phyloP scores from a whole-genome alignment of 2,113 vertebrate genomes.

The Bubo bubo region DNA sequence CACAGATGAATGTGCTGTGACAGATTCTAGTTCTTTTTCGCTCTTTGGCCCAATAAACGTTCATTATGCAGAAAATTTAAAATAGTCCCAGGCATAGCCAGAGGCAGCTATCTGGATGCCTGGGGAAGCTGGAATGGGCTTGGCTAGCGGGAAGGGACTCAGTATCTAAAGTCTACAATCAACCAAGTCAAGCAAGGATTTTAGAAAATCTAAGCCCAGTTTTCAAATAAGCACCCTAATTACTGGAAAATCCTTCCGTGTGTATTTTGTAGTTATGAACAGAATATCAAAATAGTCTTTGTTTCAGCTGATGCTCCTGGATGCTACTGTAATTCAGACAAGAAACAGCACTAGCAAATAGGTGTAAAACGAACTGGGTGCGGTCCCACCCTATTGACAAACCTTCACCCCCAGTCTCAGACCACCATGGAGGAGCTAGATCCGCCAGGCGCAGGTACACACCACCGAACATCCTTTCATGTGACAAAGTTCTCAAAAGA shows the following conservation, averaged over 20 bases:
- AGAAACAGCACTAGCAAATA: not conserved
- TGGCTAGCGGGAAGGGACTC: not conserved
- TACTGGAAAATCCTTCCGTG: not conserved
- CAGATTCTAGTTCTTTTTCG: not conserved
- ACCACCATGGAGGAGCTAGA: fast-evolving
- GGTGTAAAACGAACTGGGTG: not conserved
- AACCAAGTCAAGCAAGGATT: not conserved
- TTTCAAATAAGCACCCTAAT: not conserved
- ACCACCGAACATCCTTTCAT: not conserved
- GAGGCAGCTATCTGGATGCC: not conserved
- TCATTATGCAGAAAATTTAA: not conserved
- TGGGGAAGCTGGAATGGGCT: not conserved
- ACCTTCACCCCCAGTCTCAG: not conserved
- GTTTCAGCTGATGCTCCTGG: not conserved
- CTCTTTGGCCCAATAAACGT: not conserved
- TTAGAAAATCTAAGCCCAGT: not conserved
- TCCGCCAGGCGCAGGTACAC: fast-evolving
- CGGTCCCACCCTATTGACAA: not conserved
- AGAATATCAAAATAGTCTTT: not conserved
- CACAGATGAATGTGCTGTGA: not conserved
- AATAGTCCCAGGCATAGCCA: not conserved
- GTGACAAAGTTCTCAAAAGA: not conserved
- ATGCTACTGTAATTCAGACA: not conserved
- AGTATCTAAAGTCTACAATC: not conserved
- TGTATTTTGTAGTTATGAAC: not conserved